Percentiles rank a stretch among this genome's conserved stretches.
These are phyloP conservation scores for Napeogenes sylphis DNA, from an alignment of 2,888 invertebrate genomes.

Conservation along the genomic window DNA sequence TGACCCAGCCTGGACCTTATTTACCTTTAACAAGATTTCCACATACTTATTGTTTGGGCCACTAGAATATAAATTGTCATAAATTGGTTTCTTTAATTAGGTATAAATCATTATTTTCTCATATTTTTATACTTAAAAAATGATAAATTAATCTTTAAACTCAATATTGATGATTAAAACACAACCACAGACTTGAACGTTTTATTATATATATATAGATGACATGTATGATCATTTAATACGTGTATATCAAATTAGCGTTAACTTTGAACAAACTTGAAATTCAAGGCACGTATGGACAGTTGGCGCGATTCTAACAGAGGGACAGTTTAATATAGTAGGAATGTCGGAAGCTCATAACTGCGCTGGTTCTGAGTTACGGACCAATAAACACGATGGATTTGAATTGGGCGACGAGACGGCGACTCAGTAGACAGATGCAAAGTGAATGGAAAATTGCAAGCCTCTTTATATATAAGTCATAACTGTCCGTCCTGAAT, in stretches of 20 bases:
- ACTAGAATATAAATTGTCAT: too few species aligned
- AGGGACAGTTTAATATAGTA: constrained; percentile 54
- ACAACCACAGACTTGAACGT: background rate
- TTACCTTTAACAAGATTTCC: constrained; percentile 23
- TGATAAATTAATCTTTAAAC: too few species aligned
- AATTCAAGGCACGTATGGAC: constrained; percentile 58
- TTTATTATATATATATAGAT: background rate
- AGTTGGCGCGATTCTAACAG: constrained; percentile 20
- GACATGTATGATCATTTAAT: background rate
- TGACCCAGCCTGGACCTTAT: constrained; percentile 22
- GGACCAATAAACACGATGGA: constrained; percentile 62
- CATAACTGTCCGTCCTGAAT: constrained; percentile 21
- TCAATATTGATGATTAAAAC: too few species aligned
- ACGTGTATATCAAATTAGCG: background rate
- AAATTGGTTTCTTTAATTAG: too few species aligned
- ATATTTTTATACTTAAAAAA: too few species aligned
- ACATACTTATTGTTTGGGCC: background rate
- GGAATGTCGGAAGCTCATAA: constrained; percentile 63
- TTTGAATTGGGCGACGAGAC: constrained; percentile 46
- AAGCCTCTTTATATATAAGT: constrained; percentile 17
- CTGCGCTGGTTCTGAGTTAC: constrained; percentile 61
- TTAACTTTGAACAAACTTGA: constrained; percentile 1
- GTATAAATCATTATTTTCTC: too few species aligned
- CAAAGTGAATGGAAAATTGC: constrained; percentile 16
- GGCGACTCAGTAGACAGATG: constrained; percentile 25